phyloP scores from a whole-genome alignment of 2,797 vertebrate genomes.

The Echeneis naucrates region DNA sequence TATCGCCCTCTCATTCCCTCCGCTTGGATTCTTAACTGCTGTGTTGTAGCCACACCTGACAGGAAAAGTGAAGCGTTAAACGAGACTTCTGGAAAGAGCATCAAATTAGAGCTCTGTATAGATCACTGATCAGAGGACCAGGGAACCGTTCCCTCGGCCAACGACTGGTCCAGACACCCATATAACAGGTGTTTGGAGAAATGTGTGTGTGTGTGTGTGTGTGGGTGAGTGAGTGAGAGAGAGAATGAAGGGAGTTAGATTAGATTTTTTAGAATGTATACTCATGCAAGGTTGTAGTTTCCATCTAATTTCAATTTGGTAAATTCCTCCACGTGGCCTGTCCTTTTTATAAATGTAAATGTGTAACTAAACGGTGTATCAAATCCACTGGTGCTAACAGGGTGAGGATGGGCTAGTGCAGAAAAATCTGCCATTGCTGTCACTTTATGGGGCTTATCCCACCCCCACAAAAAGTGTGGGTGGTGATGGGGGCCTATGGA shows the following conservation, averaged over 20 bases:
- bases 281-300: constrained; percentile 14
- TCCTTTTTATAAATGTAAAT: constrained; percentile 2
- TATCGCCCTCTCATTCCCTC: constrained; percentile 51
- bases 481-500: constrained; percentile 28
- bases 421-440: constrained; percentile 21
- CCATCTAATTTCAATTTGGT: constrained; percentile 18
- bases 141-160: constrained; percentile 21
- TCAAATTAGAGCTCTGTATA: constrained; percentile 26
- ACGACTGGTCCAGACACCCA: constrained; percentile 20
- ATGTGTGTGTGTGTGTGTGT: constrained; percentile 1
- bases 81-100: constrained; percentile 26
- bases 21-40: constrained; percentile 68
- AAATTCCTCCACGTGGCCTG: background rate
- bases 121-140: constrained; percentile 19
- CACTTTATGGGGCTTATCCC: constrained; percentile 10
- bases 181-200: constrained; percentile 27
- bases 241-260: constrained; percentile 20
- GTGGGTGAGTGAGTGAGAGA: background rate
- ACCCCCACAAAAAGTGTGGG: constrained; percentile 16
- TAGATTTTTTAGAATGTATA: constrained; percentile 10
- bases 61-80: no score
- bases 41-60: constrained; percentile 59
- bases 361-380: background rate
- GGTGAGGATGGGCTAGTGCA: background rate
- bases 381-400: no score